These are phyloP conservation scores for Rhagonycha lutea DNA, from an alignment of 2,888 invertebrate species.

Conservation along the genomic window DNA sequence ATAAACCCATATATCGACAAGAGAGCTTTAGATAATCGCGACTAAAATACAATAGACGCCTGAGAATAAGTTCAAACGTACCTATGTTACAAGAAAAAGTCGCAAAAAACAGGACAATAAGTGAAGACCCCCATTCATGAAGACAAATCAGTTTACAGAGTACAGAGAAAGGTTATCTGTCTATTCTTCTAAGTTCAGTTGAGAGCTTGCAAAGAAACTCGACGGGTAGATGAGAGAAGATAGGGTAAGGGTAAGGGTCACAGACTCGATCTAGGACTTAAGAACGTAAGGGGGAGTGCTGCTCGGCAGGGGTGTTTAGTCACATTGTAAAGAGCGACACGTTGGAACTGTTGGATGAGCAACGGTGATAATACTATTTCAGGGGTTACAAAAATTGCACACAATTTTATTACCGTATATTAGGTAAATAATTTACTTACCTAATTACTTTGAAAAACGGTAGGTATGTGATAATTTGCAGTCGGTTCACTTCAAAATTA, in stretches of 20 bases:
- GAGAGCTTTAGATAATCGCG: slow-evolving; percentile 22
- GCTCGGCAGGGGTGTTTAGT: slow-evolving; percentile 35
- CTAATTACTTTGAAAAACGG: too few relatives aligned
- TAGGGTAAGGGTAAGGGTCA: slow-evolving; percentile 39
- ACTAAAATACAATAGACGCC: slow-evolving; percentile 25
- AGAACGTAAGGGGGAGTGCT: slow-evolving; percentile 26
- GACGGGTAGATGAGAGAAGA: slow-evolving; percentile 37
- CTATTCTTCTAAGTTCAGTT: slow-evolving; percentile 37
- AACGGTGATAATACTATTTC: slow-evolving; percentile 25
- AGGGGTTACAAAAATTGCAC: slow-evolving; percentile 8
- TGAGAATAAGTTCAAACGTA: slow-evolving; percentile 26
- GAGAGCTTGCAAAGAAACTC: slow-evolving; percentile 35
- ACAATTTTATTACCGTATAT: background rate
- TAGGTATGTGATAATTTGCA: too few relatives aligned
- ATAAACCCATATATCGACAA: background rate
- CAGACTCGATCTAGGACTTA: slow-evolving; percentile 25
- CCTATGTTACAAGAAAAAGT: slow-evolving; percentile 31
- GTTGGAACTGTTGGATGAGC: slow-evolving; percentile 32
- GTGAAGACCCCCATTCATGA: slow-evolving; percentile 35
- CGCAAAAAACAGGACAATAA: slow-evolving; percentile 35
- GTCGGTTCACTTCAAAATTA: too few relatives aligned
- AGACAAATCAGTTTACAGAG: slow-evolving; percentile 42
- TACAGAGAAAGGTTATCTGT: slow-evolving; percentile 39
- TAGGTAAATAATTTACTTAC: too few relatives aligned
- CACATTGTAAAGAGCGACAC: slow-evolving; percentile 35